Evolutionary conservation across 2,888 invertebrate genomes (phyloP), one percentile per base, ranked within the genome.

Genomic region (Phengaris alcon): DNA sequence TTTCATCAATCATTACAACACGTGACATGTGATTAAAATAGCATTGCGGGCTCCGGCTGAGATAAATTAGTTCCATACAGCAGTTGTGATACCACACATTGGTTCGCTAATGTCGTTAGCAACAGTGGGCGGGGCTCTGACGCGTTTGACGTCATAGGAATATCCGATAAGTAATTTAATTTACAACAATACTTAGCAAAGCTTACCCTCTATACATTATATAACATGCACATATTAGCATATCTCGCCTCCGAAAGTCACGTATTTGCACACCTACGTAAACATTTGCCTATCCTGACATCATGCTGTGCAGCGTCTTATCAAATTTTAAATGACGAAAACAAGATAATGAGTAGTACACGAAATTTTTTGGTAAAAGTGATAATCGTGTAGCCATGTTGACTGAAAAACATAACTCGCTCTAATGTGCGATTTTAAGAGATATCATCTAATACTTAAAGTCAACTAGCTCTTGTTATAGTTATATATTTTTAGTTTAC

Each of bases 101-200:
- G 64, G 64, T 64, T 64, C 73, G 69, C 74, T 68, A 73, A n/a
- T 78, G 68, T 81, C 80, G 84, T 76, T 86, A 82, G 87, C 83
- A 87, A 87, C 87, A 82, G 88, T 88, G 84, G 92, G 92, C 88
- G 91, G 88, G 92, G 88, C 85, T 82, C 79, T 90, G 88, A 91
- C 91, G 91, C 80, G 77, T 59, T 48, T 77, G 79, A 79, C 88
- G 85, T 88, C 86, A 87, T 73, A 74, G 59, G 76, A 77, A 86
- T 87, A 79, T 83, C 83, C 78, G 87, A 87, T 79, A 54, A 79
- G 78, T 82, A 82, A 83, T 76, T 48, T 68, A 68, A 73, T 76
- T 77, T 55, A 75, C 35, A 74, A 72, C 72, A 57, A 76, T 77
- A 74, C 74, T 69, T 79, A 59, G 8, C 22, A 68, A 15, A 54